Base-by-base conservation (phyloP, 2,888 invertebrate genomes). In the Apotomis turbidana region DNA sequence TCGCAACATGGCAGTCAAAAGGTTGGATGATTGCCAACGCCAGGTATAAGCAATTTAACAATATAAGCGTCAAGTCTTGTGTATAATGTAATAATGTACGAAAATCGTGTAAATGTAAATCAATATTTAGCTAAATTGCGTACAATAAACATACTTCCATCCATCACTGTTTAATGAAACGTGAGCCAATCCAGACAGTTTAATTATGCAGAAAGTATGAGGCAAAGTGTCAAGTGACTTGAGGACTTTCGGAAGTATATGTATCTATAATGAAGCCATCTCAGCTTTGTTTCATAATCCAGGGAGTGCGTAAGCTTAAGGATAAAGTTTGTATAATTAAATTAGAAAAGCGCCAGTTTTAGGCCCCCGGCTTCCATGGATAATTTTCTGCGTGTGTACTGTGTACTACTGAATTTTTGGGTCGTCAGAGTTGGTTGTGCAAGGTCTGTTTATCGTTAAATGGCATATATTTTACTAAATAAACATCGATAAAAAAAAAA, bases 241-340 rank as follows among this genome's bases (percentile, higher is more conserved):
- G 77, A 81, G 78, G 81, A 81, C 80, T 70, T 74, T 54, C 75
- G 86, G 80, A 86, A 89, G 87, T 85, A 85, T 88, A 81, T 80
- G 87, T 83, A 74, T 74, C 71, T 71, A 58, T 68, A 71, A 71
- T 71, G 71, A 71, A 62, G 71, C 52, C 52, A 71, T 71, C 62
- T 62, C 52, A 57, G 68, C 68, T 67, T 63, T n/a, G 51, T 38
- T 71, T 68, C 57, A 52, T 71, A 62, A 68, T 68, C 71, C 57
- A 58, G 71, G 55, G 61, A 71, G 15, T 62, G 71, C 57, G 67
- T 71, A 10, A 36, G 52, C 36, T 67, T 61, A 62, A 55, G 49
- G 57, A 71, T 68, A 57, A 62, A 51, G 52, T 44, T 67, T 66
- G 60, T 41, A 71, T 71, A 71, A 66, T 66, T 55, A 13, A 55